Evolutionary conservation across 2,888 invertebrate genomes (phyloP).

Genomic region (Mantis religiosa): DNA sequence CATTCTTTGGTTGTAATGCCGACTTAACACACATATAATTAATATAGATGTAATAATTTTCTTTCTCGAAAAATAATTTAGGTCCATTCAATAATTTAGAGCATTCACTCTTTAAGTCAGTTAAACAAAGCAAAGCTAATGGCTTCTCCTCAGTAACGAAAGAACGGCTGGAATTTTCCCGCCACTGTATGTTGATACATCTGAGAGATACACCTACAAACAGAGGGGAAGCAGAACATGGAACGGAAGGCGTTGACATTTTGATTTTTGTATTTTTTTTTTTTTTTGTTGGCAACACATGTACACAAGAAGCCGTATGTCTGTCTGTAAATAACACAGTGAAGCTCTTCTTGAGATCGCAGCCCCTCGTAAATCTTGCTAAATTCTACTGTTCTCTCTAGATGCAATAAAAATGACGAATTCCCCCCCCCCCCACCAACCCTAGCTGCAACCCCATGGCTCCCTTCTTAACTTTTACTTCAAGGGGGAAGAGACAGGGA

Average conservation of each 20-base stretch:
- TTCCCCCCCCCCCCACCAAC: not conserved
- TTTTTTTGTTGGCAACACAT: not conserved
- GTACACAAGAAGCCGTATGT: not conserved
- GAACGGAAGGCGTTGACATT: slow-evolving; percentile 5
- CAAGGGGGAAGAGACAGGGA: not conserved
- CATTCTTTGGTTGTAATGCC: too few species aligned
- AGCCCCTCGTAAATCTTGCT: not conserved
- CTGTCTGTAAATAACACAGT: not conserved
- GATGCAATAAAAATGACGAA: slow-evolving; percentile 4
- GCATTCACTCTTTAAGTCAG: too few species aligned
- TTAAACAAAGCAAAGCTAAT: too few species aligned
- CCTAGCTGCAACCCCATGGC: not conserved
- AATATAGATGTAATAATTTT: too few species aligned
- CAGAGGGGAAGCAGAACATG: not conserved
- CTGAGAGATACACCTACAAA: not conserved
- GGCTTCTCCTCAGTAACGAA: too few species aligned
- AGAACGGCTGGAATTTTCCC: too few species aligned
- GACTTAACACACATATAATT: too few species aligned
- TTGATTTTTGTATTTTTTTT: too few species aligned
- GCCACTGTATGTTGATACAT: not conserved
- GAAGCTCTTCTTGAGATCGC: not conserved
- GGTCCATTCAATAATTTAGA: too few species aligned
- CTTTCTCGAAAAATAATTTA: too few species aligned
- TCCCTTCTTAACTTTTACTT: not conserved
- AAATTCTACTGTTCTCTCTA: not conserved